A percentile compares a stretch with the other conserved stretches of the same genome.
Conservation (phyloP, 2,113 vertebrate genomes). For the Rhabdornis inornatus region DNA sequence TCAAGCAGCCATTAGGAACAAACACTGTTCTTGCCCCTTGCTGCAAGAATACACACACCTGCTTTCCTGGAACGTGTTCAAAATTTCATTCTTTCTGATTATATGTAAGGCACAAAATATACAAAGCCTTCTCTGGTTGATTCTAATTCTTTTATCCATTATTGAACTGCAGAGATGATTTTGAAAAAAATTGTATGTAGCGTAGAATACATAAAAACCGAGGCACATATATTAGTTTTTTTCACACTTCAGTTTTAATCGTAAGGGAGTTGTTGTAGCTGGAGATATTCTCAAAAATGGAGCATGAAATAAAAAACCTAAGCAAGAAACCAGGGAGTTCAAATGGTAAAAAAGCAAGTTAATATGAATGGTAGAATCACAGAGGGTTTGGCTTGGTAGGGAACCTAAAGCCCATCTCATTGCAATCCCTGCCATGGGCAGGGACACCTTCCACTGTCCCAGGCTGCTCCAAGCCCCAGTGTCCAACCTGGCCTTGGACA, state of each 20-base stretch:
- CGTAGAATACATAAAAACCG: not conserved
- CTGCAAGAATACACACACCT: slow-evolving; percentile 39
- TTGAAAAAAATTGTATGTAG: not conserved
- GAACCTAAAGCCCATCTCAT: not conserved
- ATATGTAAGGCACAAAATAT: slow-evolving; percentile 1
- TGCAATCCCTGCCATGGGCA: not conserved
- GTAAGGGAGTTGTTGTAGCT: not conserved
- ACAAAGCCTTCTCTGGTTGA: not conserved
- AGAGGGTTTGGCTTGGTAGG: not conserved
- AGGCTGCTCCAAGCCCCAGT: not conserved
- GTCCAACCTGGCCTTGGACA: not conserved
- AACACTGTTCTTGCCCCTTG: not conserved
- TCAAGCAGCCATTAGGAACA: slow-evolving; percentile 43
- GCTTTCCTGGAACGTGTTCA: slow-evolving; percentile 8
- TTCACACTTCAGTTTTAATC: not conserved
- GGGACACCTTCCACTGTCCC: not conserved
- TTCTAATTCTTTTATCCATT: not conserved
- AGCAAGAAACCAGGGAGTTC: not conserved
- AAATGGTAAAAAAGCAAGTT: not conserved
- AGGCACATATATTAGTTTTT: not conserved
- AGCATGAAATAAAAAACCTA: not conserved
- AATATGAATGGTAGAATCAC: not conserved
- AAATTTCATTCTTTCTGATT: slow-evolving; percentile 28
- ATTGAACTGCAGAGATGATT: not conserved
- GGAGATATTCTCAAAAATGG: not conserved